Conservation (phyloP, 2,888 invertebrate genomes). For the Cerastoderma edule region DNA sequence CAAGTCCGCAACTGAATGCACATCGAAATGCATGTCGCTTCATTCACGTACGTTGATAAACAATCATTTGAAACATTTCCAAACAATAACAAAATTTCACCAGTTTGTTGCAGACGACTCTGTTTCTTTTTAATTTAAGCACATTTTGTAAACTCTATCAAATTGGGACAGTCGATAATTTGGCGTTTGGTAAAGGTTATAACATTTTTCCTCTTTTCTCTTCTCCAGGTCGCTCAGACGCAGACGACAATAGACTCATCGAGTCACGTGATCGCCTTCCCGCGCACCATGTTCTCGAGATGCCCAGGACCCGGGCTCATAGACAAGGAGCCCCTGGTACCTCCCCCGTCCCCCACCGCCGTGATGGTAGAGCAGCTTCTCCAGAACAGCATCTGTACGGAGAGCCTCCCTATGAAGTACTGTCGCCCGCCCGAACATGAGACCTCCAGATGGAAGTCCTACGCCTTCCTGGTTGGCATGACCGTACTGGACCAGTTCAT, state of each 20-base stretch:
- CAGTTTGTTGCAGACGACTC: too few relatives aligned
- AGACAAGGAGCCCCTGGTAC: slow-evolving; percentile 4
- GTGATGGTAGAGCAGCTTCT: slow-evolving; percentile 58
- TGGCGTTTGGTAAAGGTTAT: too few relatives aligned
- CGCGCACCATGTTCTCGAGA: slow-evolving; percentile 32
- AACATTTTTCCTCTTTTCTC: too few relatives aligned
- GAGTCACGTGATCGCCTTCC: slow-evolving; percentile 62
- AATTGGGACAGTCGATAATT: too few relatives aligned
- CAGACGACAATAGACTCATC: slow-evolving; percentile 68
- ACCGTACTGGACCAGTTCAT: slow-evolving; percentile 66
- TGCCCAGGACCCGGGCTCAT: slow-evolving; percentile 23
- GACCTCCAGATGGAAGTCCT: slow-evolving; percentile 58
- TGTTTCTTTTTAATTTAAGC: too few relatives aligned
- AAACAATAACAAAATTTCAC: too few relatives aligned
- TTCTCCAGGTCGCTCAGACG: slow-evolving; percentile 57
- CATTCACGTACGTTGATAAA: too few relatives aligned
- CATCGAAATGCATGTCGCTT: too few relatives aligned
- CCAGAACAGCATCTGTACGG: slow-evolving; percentile 64
- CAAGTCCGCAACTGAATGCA: too few relatives aligned
- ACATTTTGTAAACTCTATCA: too few relatives aligned
- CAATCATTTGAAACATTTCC: too few relatives aligned
- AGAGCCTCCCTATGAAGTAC: slow-evolving; percentile 62
- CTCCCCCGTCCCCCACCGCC: slow-evolving; percentile 31
- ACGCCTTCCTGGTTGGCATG: slow-evolving; percentile 66
- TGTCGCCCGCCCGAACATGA: slow-evolving; percentile 40